Evolutionary conservation across 2,113 vertebrate genomes (phyloP).

Genomic region (Malurus cyaneus): DNA sequence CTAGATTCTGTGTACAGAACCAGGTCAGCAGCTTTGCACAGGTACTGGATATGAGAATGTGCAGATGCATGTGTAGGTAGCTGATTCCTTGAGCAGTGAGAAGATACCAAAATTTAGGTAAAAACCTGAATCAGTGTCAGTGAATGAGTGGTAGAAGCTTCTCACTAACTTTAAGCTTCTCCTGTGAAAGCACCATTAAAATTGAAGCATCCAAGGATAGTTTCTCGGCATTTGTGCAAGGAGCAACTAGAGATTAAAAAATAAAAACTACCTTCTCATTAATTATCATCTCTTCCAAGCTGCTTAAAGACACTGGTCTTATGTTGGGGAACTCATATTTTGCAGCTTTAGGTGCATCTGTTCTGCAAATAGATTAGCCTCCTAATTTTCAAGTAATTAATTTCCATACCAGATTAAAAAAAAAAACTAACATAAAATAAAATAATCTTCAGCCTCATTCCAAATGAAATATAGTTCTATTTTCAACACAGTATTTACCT

Average conservation of each 20-base stretch:
- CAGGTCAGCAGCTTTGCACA: background rate
- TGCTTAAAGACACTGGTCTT: background rate
- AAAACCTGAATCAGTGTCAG: background rate
- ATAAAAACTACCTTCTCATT: background rate
- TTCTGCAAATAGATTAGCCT: background rate
- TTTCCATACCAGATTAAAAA: background rate
- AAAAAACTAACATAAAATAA: background rate
- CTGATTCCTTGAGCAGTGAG: background rate
- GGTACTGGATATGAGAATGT: background rate
- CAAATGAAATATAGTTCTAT: background rate
- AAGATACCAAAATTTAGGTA: background rate
- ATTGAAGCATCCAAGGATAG: background rate
- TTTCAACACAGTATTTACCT: slow-evolving; percentile 13
- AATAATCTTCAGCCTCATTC: background rate
- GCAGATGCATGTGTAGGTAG: background rate
- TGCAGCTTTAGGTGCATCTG: background rate
- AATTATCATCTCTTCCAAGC: background rate
- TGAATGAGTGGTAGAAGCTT: background rate
- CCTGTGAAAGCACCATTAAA: background rate
- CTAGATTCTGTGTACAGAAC: background rate
- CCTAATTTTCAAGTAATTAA: background rate
- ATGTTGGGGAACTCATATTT: background rate
- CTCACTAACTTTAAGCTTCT: background rate
- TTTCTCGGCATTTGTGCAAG: background rate
- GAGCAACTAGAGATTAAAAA: background rate